Evolutionary conservation across 2,797 vertebrate genomes (phyloP).

Genomic region (Cygnus olor): DNA sequence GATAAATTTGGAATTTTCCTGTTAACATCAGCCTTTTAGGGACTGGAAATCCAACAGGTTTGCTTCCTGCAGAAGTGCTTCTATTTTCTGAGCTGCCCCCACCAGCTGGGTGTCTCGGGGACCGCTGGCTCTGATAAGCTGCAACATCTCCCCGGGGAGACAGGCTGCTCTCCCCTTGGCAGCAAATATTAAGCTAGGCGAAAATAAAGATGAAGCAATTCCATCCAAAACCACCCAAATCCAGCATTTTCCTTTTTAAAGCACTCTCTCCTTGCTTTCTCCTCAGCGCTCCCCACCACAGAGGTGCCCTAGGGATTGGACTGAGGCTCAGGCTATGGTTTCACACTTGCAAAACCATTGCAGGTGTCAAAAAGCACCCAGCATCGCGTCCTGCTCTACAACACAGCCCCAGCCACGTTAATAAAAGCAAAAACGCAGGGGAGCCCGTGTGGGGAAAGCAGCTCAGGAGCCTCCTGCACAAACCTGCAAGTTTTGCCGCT

Average conservation of each 20-base stretch:
- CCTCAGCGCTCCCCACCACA: background rate
- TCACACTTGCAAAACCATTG: background rate
- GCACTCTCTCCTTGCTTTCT: background rate
- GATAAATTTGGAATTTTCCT: background rate
- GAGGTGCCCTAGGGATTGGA: background rate
- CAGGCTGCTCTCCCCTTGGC: no score
- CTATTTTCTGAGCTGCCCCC: background rate
- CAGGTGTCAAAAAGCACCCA: background rate
- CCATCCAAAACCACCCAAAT: background rate
- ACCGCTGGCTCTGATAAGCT: no score
- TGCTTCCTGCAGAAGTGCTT: background rate
- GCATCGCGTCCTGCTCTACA: no score
- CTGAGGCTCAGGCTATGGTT: background rate
- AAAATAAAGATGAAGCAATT: background rate
- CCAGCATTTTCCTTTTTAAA: background rate
- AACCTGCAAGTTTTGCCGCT: background rate
- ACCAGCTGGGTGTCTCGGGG: accelerated
- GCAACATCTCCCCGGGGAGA: no score
- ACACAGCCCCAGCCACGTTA: constrained; percentile 68
- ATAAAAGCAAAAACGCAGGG: constrained; percentile 76
- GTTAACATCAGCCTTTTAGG: accelerated
- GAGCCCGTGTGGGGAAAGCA: constrained; percentile 69
- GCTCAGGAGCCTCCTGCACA: constrained; percentile 69
- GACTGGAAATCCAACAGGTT: background rate
- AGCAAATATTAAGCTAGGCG: background rate